Evolutionary conservation across 2,888 invertebrate species (phyloP).

Genomic region (Cloeon dipterum): DNA sequence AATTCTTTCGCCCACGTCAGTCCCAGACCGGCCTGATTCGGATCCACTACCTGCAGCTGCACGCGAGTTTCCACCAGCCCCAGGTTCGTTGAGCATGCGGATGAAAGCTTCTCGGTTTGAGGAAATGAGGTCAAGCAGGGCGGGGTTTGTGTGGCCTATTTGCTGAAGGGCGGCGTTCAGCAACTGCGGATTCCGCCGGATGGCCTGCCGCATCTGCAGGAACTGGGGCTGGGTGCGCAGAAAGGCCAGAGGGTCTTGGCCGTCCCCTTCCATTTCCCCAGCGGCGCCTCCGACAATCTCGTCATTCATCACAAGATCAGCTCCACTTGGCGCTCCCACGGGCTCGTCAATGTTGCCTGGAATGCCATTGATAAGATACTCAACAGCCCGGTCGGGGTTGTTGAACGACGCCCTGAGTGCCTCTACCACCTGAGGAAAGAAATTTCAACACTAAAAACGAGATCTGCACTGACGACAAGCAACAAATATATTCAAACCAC

Average conservation of each 20-base stretch:
- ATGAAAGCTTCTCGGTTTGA: constrained; percentile 90
- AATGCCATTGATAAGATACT: constrained; percentile 83
- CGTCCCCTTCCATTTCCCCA: too few species aligned
- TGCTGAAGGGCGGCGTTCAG: constrained; percentile 86
- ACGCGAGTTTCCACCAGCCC: too few species aligned
- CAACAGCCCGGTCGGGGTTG: constrained; percentile 94
- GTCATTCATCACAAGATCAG: constrained; percentile 11
- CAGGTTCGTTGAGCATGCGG: constrained; percentile 83
- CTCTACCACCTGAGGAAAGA: constrained; percentile 69
- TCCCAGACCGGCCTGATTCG: too few species aligned
- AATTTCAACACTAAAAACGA: too few species aligned
- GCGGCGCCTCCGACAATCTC: constrained; percentile 13
- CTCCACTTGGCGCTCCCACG: too few species aligned
- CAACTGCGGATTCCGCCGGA: constrained; percentile 84
- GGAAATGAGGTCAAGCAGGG: constrained; percentile 74
- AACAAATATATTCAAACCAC: too few species aligned
- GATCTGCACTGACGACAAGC: too few species aligned
- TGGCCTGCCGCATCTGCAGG: constrained; percentile 78
- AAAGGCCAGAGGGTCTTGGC: constrained; percentile 70
- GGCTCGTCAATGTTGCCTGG: constrained; percentile 35
- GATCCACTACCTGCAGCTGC: neutral
- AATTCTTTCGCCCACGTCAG: constrained; percentile 15
- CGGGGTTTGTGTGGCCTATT: constrained; percentile 91
- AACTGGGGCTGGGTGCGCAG: constrained; percentile 87
- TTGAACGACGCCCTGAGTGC: constrained; percentile 90